Evolutionary conservation across 2,113 vertebrate species (phyloP), one percentile per base, ranked within the genome.

Genomic region (Anser cygnoides): DNA sequence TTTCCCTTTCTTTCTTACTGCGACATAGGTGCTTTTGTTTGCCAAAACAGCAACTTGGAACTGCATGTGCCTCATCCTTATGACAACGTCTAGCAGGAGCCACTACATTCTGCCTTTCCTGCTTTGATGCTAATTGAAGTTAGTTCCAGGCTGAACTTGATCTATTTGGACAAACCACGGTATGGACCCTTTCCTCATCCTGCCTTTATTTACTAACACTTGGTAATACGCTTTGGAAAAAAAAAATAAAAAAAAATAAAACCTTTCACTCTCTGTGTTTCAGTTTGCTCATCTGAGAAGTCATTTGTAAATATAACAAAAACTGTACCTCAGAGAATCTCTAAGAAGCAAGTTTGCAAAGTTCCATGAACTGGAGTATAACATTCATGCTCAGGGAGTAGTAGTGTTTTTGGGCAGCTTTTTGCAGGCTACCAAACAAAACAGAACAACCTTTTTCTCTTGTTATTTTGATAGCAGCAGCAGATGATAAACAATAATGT

Each of bases 21-120:
- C 5, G 46, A n/a, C 18, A 10, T 26, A 76, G 7, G 31, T 50
- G 15, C 8, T 4, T 28, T 78, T 2, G 0, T 76, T 41, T 44
- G 6, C 15, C 54, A 41, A 50, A 92, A 10, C 23, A 82, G 21
- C 11, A 75, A 13, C 41, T 84, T 66, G 20, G n/a, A 74, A 52
- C 31, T 52, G 13, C 9, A 81, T 66, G 49, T 9, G 9, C 10
- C 39, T 74, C 23, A 37, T 11, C 11, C 39, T 74, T 21, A 37
- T 11, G 50, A 14, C 31, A 41, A 50, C 72, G 2, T 25, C 52
- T 68, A 26, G 62, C 6, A 65, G 39, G 14, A 73, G 1, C 28
- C 70, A 12, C 28, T 71, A 50, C 37, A 55, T 44, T 35, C 25
- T 59, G 31, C 35, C 59, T 87, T 22, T 58, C 13, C 26, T 55